Conservation (phyloP, 1,140 invertebrate species). For the Dendroctonus ponderosae region DNA sequence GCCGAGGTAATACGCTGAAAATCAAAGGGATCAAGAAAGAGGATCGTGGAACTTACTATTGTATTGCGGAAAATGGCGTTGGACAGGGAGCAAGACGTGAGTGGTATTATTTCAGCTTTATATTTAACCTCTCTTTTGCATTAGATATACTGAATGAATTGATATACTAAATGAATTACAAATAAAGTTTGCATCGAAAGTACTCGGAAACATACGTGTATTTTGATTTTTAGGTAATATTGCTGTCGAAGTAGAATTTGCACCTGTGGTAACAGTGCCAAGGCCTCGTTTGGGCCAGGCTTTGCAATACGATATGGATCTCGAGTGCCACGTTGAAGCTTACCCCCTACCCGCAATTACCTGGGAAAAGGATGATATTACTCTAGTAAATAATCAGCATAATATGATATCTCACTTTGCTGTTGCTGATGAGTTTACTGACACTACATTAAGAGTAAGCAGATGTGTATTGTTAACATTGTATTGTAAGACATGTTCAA, state of each 20-base stretch:
- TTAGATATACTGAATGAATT: too few species aligned
- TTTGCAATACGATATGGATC: slow-evolving; percentile 87
- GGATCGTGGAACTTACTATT: slow-evolving; percentile 90
- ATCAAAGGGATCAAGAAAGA: slow-evolving; percentile 80
- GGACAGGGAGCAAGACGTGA: slow-evolving; percentile 73
- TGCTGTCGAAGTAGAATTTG: slow-evolving; percentile 85
- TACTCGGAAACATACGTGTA: slow-evolving; percentile 2
- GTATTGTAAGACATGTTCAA: too few species aligned
- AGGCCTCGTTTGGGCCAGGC: slow-evolving; percentile 80
- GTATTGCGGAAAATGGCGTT: slow-evolving; percentile 89
- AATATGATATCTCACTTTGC: slow-evolving; percentile 82
- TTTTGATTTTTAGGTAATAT: slow-evolving; percentile 60
- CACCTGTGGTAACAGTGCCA: slow-evolving; percentile 80
- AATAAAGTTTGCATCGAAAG: not conserved
- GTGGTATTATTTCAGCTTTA: slow-evolving; percentile 6
- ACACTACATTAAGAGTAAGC: slow-evolving; percentile 67
- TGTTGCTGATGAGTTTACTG: slow-evolving; percentile 85
- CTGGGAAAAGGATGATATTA: slow-evolving; percentile 81
- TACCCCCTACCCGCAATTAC: slow-evolving; percentile 85
- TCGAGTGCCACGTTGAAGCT: slow-evolving; percentile 89
- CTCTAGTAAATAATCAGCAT: slow-evolving; percentile 85
- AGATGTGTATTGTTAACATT: not conserved
- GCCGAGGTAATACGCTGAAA: slow-evolving; percentile 79
- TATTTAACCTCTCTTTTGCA: too few species aligned
- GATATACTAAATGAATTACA: too few species aligned